Percentiles rank a stretch among this genome's conserved stretches.
Conservation (phyloP, 1,140 invertebrate genomes). For the Aporrectodea caliginosa region DNA sequence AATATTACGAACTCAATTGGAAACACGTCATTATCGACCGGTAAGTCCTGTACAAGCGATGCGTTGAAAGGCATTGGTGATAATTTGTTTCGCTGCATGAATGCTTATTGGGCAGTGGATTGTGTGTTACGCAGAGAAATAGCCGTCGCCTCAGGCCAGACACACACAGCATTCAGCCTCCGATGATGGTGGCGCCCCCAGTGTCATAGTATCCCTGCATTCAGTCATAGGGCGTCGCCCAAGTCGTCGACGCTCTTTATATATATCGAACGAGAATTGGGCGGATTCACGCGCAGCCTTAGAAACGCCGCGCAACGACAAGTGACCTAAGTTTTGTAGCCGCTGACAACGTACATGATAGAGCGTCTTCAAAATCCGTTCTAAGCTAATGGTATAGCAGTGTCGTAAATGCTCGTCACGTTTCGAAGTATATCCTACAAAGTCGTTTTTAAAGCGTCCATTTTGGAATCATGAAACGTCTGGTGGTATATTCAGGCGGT, state of each 20-base stretch:
- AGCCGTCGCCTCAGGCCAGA: not conserved
- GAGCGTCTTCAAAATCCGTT: not conserved
- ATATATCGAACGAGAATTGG: not conserved
- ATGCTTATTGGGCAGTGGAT: not conserved
- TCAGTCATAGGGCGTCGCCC: not conserved
- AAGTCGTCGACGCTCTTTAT: not conserved
- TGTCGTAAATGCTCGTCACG: not conserved
- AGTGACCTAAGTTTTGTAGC: too few relatives aligned
- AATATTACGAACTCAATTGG: too few relatives aligned
- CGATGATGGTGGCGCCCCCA: not conserved
- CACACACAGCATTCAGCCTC: not conserved
- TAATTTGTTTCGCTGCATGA: not conserved
- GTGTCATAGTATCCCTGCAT: not conserved
- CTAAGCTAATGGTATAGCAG: not conserved
- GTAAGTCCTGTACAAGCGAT: not conserved
- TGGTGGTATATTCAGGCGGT: too few relatives aligned
- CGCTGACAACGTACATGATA: not conserved
- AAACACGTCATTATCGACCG: too few relatives aligned
- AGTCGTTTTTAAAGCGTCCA: not conserved
- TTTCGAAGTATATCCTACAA: not conserved
- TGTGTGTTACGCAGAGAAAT: not conserved
- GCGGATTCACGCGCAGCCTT: not conserved
- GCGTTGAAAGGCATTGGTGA: not conserved
- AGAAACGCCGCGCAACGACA: too few relatives aligned
- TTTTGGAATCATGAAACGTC: not conserved